Evolutionary conservation across 2,888 invertebrate species (phyloP).

Genomic region (Strigamia crassipes): DNA sequence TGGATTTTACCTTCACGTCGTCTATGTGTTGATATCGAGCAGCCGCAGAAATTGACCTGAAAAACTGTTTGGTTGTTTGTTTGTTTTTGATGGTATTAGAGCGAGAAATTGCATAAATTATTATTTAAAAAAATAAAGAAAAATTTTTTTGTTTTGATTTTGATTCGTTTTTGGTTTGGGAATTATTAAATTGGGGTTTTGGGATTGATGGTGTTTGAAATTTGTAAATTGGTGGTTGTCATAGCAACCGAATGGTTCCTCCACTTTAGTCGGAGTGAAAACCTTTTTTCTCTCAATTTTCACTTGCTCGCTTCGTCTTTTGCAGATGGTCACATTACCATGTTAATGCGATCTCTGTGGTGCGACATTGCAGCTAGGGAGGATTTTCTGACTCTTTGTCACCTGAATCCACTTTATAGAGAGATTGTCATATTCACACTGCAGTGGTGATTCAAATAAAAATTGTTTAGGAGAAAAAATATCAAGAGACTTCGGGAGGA

Average conservation of each 20-base stretch:
- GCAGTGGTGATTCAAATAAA: neutral
- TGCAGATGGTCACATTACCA: slow-evolving; percentile 36
- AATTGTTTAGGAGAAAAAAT: neutral
- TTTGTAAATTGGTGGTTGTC: neutral
- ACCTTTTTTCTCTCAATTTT: neutral
- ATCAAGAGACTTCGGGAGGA: too few species aligned
- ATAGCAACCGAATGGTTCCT: neutral
- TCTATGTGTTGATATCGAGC: too few species aligned
- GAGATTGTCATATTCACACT: slow-evolving; percentile 35
- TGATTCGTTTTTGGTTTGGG: neutral
- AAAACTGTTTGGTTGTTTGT: neutral
- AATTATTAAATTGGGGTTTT: too few species aligned
- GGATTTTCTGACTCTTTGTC: slow-evolving; percentile 20
- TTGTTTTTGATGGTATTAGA: neutral
- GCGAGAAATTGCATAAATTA: too few species aligned
- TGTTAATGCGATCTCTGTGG: slow-evolving; percentile 23
- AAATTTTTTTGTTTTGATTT: too few species aligned
- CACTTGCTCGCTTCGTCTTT: neutral
- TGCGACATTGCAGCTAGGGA: neutral
- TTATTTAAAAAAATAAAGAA: neutral
- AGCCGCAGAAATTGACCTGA: too few species aligned
- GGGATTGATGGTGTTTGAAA: neutral
- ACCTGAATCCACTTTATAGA: slow-evolving; percentile 38
- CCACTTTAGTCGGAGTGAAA: neutral
- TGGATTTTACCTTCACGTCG: neutral